Conservation (phyloP, 2,113 vertebrate genomes). For the Emydura subglobosa region DNA sequence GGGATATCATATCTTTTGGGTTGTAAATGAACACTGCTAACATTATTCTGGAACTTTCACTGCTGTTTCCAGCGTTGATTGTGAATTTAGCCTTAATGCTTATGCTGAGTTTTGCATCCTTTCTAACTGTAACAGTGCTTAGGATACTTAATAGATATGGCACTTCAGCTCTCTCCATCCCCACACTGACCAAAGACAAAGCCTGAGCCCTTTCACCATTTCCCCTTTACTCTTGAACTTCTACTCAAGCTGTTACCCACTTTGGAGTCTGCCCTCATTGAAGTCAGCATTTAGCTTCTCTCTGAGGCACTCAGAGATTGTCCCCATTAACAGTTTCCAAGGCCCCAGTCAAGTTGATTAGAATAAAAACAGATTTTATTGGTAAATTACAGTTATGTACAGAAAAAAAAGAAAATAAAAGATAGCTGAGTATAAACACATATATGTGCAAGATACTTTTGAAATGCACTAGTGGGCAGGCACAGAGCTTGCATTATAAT, state of each 20-base stretch:
- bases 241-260: neutral
- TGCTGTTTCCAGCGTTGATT: neutral
- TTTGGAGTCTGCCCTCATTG: neutral
- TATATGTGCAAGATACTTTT: neutral
- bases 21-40: neutral
- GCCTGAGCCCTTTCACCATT: neutral
- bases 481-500: neutral
- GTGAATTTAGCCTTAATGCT: neutral
- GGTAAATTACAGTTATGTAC: neutral
- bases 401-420: neutral
- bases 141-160: neutral
- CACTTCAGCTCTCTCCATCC: neutral
- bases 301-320: neutral
- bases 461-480: accelerated
- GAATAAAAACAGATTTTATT: neutral
- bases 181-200: neutral
- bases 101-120: neutral
- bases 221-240: neutral
- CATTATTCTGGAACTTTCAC: neutral
- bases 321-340: neutral
- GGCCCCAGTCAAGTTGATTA: neutral
- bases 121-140: accelerated
- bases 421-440: accelerated
- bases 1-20: neutral
- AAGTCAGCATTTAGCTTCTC: neutral